Percentiles rank a stretch among this genome's conserved stretches.
Evolutionary conservation across 2,113 vertebrate genomes (phyloP).

Genomic region (Ceyx melanurus): DNA sequence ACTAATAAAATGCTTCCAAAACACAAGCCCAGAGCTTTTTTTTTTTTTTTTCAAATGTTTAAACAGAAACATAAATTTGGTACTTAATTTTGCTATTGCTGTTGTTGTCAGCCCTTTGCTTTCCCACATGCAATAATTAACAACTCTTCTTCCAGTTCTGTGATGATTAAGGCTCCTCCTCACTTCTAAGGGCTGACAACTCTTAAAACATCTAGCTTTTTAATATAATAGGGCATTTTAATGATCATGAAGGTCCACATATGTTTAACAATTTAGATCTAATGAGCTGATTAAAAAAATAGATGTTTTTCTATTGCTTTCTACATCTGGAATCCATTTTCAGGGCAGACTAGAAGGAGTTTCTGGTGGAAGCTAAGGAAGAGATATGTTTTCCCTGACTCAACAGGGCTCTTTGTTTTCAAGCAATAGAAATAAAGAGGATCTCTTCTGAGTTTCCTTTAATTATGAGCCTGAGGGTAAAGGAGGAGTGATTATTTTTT

Average conservation of each 20-base stretch:
- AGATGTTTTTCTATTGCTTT: not conserved
- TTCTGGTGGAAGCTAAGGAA: not conserved
- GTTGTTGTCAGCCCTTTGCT: not conserved
- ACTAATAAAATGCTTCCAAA: not conserved
- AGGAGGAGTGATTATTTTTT: not conserved
- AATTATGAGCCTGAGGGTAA: constrained; percentile 37
- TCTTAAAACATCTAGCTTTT: not conserved
- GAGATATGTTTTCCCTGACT: not conserved
- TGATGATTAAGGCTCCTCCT: not conserved
- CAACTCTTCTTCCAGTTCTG: not conserved
- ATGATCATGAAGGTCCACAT: rapidly evolving
- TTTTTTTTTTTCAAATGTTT: not conserved
- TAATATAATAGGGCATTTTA: not conserved
- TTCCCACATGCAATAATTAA: not conserved
- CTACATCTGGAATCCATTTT: not conserved
- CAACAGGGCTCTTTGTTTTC: constrained; percentile 39
- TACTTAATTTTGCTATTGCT: not conserved
- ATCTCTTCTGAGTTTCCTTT: constrained; percentile 29
- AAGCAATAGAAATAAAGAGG: constrained; percentile 32
- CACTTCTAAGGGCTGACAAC: not conserved
- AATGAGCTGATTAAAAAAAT: not conserved
- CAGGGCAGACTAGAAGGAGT: not conserved
- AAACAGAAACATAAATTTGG: not conserved
- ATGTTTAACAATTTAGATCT: not conserved
- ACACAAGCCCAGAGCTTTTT: not conserved